A percentile compares a stretch with the other conserved stretches of the same genome.
Evolutionary conservation across 2,113 vertebrate species (phyloP).

Genomic region (Pluvialis apricaria): DNA sequence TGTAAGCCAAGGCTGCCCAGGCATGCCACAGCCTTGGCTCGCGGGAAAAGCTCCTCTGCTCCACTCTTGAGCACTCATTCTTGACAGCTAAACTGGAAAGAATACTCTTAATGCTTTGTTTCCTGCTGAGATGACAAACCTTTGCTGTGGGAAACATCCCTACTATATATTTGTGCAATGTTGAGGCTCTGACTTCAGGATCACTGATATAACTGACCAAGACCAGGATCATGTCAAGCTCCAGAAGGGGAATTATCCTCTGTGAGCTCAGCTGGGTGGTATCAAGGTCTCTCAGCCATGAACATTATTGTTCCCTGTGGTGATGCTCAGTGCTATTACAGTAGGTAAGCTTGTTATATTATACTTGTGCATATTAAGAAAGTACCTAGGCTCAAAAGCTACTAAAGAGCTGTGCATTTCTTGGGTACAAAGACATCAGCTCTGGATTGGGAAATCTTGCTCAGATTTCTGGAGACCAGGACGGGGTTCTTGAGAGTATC

Average conservation of each 20-base stretch:
- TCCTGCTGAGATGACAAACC: background rate
- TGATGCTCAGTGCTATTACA: background rate
- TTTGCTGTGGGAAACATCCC: background rate
- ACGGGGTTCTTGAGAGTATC: accelerated
- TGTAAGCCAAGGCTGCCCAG: background rate
- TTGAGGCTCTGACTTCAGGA: background rate
- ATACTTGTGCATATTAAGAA: background rate
- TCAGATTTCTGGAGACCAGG: background rate
- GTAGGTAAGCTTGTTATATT: background rate
- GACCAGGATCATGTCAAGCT: background rate
- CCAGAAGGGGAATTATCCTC: background rate
- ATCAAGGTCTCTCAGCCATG: background rate
- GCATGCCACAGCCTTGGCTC: background rate
- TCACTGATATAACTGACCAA: background rate
- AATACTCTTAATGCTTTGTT: background rate
- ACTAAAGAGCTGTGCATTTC: background rate
- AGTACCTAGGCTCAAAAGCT: background rate
- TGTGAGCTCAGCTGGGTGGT: background rate
- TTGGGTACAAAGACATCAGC: background rate
- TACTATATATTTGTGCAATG: background rate
- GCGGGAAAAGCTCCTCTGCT: background rate
- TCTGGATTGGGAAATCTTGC: background rate
- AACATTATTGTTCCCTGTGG: background rate
- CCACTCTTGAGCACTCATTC: accelerated
- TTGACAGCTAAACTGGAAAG: background rate